Evolutionary conservation across 2,113 vertebrate species (phyloP).

Genomic region (Hepsetus odoe): DNA sequence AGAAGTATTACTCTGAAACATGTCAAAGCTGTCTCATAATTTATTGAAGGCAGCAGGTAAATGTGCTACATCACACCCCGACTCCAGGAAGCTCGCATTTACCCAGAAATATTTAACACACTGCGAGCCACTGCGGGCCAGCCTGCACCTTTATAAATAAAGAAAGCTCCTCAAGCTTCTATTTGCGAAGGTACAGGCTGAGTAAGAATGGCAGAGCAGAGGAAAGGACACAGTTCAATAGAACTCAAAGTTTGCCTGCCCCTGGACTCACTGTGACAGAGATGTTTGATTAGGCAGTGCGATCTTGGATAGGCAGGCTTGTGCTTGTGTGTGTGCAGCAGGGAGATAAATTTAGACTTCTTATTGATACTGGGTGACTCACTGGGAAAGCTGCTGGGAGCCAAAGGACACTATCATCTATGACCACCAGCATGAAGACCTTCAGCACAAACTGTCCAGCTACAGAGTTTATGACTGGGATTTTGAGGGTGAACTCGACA

Average conservation of each 20-base stretch:
- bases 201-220: slow-evolving; percentile 22
- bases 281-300: slow-evolving; percentile 5
- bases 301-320: not conserved
- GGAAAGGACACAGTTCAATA: slow-evolving; percentile 2
- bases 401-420: slow-evolving; percentile 1
- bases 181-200: slow-evolving; percentile 41
- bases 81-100: slow-evolving; percentile 42
- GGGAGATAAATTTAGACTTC: slow-evolving; percentile 1
- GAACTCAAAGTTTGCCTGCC: slow-evolving; percentile 5
- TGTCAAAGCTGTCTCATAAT: slow-evolving; percentile 26
- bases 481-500: not conserved
- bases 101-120: slow-evolving; percentile 37
- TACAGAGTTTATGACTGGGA: not conserved
- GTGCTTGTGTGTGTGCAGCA: not conserved
- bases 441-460: not conserved
- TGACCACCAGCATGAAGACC: not conserved
- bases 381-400: not conserved
- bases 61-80: slow-evolving; percentile 6
- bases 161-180: slow-evolving; percentile 41
- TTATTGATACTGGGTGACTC: slow-evolving; percentile 18
- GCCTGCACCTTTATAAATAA: slow-evolving; percentile 50
- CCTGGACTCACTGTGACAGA: not conserved
- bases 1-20: slow-evolving; percentile 9
- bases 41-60: slow-evolving; percentile 38
- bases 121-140: slow-evolving; percentile 15